Evolutionary conservation across 2,113 vertebrate species (phyloP).

Genomic region (Mus spicilegus): DNA sequence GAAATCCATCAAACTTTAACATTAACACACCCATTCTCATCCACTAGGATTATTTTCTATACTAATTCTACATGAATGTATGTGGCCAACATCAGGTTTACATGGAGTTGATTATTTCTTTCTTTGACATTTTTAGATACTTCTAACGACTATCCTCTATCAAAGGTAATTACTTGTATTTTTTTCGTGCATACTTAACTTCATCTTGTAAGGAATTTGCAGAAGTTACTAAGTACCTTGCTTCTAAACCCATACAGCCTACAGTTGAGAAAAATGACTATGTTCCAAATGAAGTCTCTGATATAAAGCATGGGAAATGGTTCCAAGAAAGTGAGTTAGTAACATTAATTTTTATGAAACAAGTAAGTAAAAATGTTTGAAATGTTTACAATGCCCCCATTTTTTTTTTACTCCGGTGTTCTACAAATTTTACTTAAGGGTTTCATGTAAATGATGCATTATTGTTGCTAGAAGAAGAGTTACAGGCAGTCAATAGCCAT

Average conservation of each 20-base stretch:
- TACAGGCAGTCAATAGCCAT: not conserved
- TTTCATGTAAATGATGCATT: not conserved
- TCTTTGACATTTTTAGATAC: not conserved
- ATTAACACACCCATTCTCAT: not conserved
- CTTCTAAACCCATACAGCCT: not conserved
- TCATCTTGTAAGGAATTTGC: not conserved
- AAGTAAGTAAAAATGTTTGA: not conserved
- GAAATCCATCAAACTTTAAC: not conserved
- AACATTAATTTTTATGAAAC: not conserved
- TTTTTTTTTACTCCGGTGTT: not conserved
- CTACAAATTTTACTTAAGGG: not conserved
- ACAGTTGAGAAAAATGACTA: not conserved
- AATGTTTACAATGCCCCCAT: not conserved
- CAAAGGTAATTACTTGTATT: not conserved
- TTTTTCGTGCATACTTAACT: not conserved
- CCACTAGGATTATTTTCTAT: not conserved
- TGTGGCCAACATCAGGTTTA: not conserved
- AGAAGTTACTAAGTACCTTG: not conserved
- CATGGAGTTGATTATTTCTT: not conserved
- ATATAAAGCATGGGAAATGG: not conserved
- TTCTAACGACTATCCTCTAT: not conserved
- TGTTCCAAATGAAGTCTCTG: not conserved
- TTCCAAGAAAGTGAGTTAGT: not conserved
- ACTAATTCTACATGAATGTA: not conserved
- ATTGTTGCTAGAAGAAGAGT: not conserved